These are phyloP conservation scores for Peromyscus nudipes DNA, from an alignment of 2,797 vertebrate species.

Conservation along the genomic window DNA sequence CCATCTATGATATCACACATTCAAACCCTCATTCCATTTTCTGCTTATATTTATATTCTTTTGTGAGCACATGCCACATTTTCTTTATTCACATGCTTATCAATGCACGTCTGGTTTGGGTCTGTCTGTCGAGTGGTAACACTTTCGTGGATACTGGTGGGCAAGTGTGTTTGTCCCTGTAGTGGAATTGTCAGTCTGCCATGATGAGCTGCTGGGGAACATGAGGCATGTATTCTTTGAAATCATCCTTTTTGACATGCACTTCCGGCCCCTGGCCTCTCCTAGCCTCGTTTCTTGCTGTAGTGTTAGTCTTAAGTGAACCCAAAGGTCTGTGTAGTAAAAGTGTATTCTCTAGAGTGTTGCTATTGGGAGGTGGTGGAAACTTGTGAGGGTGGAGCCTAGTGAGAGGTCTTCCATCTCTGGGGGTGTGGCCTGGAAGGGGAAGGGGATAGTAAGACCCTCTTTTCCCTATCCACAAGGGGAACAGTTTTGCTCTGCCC, in stretches of 20 bases:
- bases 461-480: not conserved
- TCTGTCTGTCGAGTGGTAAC: not conserved
- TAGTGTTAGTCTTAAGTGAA: not conserved
- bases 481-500: not conserved
- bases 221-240: not conserved
- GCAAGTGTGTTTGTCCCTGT: not conserved
- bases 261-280: not conserved
- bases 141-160: too few species aligned
- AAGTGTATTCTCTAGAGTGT: not conserved
- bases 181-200: not conserved
- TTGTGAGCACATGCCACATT: too few species aligned
- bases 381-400: not conserved
- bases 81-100: not conserved
- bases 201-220: not conserved
- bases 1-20: not conserved
- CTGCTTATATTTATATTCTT: not conserved
- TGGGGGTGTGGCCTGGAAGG: not conserved
- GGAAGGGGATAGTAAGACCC: not conserved
- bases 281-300: not conserved
- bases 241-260: not conserved
- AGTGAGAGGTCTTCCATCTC: not conserved
- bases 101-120: too few species aligned
- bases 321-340: not conserved
- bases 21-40: not conserved
- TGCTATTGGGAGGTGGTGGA: not conserved